Conservation (phyloP, 2,797 vertebrate genomes). For the Lindbergichthys nudifrons region DNA sequence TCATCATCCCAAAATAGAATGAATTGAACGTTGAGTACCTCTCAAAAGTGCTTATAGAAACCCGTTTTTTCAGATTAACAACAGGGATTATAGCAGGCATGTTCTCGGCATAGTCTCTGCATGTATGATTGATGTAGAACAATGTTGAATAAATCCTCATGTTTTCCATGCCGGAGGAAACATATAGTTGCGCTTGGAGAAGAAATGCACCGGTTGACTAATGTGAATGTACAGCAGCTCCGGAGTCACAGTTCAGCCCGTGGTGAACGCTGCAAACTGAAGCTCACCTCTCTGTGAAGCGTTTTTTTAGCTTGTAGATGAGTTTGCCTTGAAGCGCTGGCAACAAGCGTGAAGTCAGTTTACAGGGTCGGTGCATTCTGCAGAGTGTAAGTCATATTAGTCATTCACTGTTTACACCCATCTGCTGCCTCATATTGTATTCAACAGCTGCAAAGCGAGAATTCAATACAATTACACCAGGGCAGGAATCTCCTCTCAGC, state of each 20-base stretch:
- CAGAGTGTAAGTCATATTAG: slow-evolving; percentile 26
- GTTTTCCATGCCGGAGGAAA: slow-evolving; percentile 3
- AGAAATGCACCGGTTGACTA: slow-evolving; percentile 6
- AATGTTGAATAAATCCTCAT: slow-evolving; percentile 9
- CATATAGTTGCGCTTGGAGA: neutral
- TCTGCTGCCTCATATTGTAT: slow-evolving; percentile 46
- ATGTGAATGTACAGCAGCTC: slow-evolving; percentile 18
- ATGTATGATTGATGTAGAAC: slow-evolving; percentile 16
- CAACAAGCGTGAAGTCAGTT: slow-evolving; percentile 26
- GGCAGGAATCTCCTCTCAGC: slow-evolving; percentile 56
- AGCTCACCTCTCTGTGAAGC: slow-evolving; percentile 2
- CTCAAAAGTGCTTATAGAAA: slow-evolving; percentile 34
- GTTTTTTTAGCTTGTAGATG: neutral
- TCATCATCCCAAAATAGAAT: slow-evolving; percentile 42
- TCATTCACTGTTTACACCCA: slow-evolving; percentile 24
- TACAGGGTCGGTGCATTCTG: slow-evolving; percentile 27
- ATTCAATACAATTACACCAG: slow-evolving; percentile 43
- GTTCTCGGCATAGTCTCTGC: neutral
- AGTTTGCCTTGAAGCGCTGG: slow-evolving; percentile 12
- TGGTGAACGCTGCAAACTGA: neutral
- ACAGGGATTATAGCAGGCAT: slow-evolving; percentile 22
- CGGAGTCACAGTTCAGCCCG: neutral
- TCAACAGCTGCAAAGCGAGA: slow-evolving; percentile 41
- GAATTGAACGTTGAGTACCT: slow-evolving; percentile 40
- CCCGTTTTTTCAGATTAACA: slow-evolving; percentile 47